A percentile compares a stretch with the other conserved stretches of the same genome.
phyloP scores from a whole-genome alignment of 2,888 invertebrate species.

The Dasypogon diadema region DNA sequence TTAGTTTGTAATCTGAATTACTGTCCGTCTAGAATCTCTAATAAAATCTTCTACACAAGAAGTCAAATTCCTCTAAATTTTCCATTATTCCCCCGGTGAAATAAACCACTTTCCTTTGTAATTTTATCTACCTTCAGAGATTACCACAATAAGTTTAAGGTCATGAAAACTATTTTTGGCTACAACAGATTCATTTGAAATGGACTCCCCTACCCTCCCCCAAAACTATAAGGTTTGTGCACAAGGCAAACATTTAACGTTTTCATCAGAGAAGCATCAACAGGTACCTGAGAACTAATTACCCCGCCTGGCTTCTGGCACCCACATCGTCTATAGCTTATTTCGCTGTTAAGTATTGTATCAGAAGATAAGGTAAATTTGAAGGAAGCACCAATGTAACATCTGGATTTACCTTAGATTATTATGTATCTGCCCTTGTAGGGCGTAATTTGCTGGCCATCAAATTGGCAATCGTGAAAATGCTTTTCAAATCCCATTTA shows the following conservation, averaged over 20 bases:
- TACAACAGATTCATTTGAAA: slow-evolving; percentile 16
- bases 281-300: slow-evolving; percentile 52
- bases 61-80: too few species aligned
- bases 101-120: slow-evolving; percentile 35
- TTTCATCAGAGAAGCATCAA: slow-evolving; percentile 41
- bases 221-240: background rate
- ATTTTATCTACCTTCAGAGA: slow-evolving; percentile 24
- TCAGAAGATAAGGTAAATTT: background rate
- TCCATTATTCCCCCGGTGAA: too few species aligned
- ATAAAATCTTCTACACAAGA: too few species aligned
- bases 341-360: too few species aligned
- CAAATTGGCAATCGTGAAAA: slow-evolving; percentile 27
- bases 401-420: slow-evolving; percentile 27
- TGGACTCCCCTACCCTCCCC: background rate
- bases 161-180: slow-evolving; percentile 28
- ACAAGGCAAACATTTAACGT: slow-evolving; percentile 23
- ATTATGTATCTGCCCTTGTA: slow-evolving; percentile 8
- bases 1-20: too few species aligned
- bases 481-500: slow-evolving; percentile 33
- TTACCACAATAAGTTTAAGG: slow-evolving; percentile 21
- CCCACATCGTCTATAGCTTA: too few species aligned
- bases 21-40: too few species aligned
- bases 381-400: background rate
- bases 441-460: slow-evolving; percentile 29
- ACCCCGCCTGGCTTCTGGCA: slow-evolving; percentile 1